Evolutionary conservation across 1,140 invertebrate genomes (phyloP).

Genomic region (Drosophila orosa): DNA sequence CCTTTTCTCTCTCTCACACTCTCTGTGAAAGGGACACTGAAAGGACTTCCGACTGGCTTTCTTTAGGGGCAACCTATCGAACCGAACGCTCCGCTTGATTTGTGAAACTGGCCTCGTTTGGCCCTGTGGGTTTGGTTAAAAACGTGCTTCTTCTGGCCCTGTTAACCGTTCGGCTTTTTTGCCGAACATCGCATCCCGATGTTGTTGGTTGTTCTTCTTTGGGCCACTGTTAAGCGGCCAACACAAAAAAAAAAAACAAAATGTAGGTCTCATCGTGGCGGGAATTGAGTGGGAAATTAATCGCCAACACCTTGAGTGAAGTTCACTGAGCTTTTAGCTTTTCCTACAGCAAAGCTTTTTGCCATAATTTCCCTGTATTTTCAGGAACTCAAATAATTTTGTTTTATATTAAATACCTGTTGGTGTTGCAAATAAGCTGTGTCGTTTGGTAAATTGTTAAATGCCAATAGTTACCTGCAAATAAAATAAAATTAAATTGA

Average conservation of each 20-base stretch:
- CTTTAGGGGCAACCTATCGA: conserved; percentile 71
- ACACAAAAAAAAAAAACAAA: not conserved
- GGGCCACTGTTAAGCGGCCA: conserved; percentile 62
- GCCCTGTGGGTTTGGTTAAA: conserved; percentile 64
- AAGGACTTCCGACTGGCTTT: conserved; percentile 39
- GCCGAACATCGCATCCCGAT: conserved; percentile 40
- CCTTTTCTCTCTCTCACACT: conserved; percentile 23
- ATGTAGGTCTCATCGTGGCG: conserved; percentile 44
- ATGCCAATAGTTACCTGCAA: conserved; percentile 74
- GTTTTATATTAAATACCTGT: conserved; percentile 3
- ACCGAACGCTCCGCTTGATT: conserved; percentile 80
- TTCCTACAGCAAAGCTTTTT: conserved; percentile 11
- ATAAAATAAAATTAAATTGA: conserved; percentile 35
- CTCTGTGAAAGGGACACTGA: conserved; percentile 1
- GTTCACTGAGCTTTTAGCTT: conserved; percentile 29
- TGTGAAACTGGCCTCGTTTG: conserved; percentile 83
- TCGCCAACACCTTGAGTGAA: conserved; percentile 33
- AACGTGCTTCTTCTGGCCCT: conserved; percentile 49
- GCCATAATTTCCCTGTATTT: conserved; percentile 28
- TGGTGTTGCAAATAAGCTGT: conserved; percentile 5
- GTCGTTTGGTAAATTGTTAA: conserved; percentile 29
- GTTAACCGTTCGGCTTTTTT: conserved; percentile 38
- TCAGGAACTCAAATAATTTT: not conserved
- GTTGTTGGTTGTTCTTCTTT: conserved; percentile 19
- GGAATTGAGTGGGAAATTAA: conserved; percentile 41